phyloP scores from a whole-genome alignment of 2,113 vertebrate species.

The Gymnocephalus cernua region DNA sequence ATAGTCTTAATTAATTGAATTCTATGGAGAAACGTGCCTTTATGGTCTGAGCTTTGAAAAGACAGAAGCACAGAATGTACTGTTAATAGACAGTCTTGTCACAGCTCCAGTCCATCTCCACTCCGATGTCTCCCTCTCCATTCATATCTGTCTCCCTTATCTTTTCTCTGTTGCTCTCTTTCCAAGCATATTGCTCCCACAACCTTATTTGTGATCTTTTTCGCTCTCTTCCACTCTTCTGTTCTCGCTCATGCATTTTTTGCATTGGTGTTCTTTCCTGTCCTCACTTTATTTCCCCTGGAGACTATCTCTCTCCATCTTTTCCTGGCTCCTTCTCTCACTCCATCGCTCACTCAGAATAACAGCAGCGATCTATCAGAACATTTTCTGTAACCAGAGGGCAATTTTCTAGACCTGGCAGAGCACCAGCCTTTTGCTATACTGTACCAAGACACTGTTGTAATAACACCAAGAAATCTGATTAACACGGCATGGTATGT shows the following conservation, averaged over 20 bases:
- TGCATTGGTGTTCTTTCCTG: conserved; percentile 57
- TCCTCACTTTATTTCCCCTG: conserved; percentile 60
- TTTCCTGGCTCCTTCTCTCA: conserved; percentile 34
- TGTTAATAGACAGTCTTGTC: conserved; percentile 52
- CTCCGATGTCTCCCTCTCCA: conserved; percentile 23
- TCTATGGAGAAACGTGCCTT: neutral
- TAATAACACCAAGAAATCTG: conserved; percentile 49
- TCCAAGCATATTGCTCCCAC: conserved; percentile 47
- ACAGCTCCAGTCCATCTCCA: conserved; percentile 52
- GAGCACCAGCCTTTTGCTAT: conserved; percentile 35
- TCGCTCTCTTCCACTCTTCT: conserved; percentile 46
- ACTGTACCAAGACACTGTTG: conserved; percentile 40
- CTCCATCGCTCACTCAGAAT: conserved; percentile 63
- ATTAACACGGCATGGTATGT: conserved; percentile 30
- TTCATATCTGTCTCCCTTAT: conserved; percentile 57
- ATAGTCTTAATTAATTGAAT: conserved; percentile 11
- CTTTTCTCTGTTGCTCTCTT: conserved; percentile 33
- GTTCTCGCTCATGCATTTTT: conserved; percentile 57
- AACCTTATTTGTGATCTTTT: conserved; percentile 61
- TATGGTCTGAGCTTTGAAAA: conserved; percentile 26
- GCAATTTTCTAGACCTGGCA: conserved; percentile 60
- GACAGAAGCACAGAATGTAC: conserved; percentile 6
- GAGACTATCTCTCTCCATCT: conserved; percentile 64
- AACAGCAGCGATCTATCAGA: conserved; percentile 67
- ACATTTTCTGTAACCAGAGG: conserved; percentile 61